Percentiles rank a stretch among this genome's conserved stretches.
phyloP scores from a whole-genome alignment of 2,113 vertebrate genomes.

The Pterocles orientalis region DNA sequence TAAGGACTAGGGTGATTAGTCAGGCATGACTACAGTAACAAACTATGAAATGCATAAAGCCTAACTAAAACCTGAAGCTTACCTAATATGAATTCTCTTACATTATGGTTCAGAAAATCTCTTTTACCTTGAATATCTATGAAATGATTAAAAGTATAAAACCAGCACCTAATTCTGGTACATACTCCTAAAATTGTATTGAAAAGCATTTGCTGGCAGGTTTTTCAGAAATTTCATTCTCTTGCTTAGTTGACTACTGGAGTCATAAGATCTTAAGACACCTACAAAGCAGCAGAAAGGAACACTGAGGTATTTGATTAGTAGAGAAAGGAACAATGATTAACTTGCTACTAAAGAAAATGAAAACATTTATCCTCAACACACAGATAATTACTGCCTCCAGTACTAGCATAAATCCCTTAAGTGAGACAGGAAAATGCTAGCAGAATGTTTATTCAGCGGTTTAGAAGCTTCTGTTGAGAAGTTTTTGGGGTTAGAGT shows the following conservation, averaged over 20 bases:
- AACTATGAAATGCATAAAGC: background rate
- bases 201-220: background rate
- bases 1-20: background rate
- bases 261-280: background rate
- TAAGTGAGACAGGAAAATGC: background rate
- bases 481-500: background rate
- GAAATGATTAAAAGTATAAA: background rate
- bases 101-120: background rate
- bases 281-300: background rate
- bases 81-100: background rate
- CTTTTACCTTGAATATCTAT: background rate
- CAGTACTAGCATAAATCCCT: background rate
- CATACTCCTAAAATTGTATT: background rate
- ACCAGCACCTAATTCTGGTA: background rate
- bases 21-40: background rate
- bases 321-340: background rate
- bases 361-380: background rate
- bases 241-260: background rate
- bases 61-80: background rate
- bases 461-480: background rate
- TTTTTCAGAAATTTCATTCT: background rate
- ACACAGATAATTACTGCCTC: background rate
- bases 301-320: background rate
- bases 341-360: slow-evolving; percentile 7
- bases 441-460: background rate